A percentile compares a stretch with the other conserved stretches of the same genome.
phyloP scores from a whole-genome alignment of 1,140 invertebrate species.

The Drosophila bocqueti region DNA sequence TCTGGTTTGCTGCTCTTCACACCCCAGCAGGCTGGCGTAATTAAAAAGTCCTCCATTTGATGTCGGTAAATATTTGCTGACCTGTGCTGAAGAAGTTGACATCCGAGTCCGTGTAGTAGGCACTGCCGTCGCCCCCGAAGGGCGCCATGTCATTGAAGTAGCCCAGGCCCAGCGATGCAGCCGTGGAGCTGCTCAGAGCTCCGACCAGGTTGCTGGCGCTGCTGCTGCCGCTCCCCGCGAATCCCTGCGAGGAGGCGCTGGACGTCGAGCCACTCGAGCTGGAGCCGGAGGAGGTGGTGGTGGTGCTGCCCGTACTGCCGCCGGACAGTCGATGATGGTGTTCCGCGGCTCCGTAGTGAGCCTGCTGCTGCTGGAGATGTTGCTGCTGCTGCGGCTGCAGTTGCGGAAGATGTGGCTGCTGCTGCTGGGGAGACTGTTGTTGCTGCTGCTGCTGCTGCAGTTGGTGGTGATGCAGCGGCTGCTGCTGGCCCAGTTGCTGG shows the following conservation, averaged over 20 bases:
- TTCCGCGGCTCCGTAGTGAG: slow-evolving; percentile 29
- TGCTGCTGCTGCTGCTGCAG: slow-evolving; percentile 42
- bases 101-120: slow-evolving; percentile 81
- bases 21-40: slow-evolving; percentile 64
- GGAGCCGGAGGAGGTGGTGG: slow-evolving; percentile 75
- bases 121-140: slow-evolving; percentile 68
- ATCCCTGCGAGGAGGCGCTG: slow-evolving; percentile 62
- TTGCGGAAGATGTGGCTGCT: slow-evolving; percentile 44
- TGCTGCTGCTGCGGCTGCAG: slow-evolving; percentile 46
- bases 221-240: slow-evolving; percentile 23
- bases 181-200: slow-evolving; percentile 69
- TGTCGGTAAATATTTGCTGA: slow-evolving; percentile 77
- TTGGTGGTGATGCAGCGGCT: slow-evolving; percentile 45
- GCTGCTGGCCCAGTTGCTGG: slow-evolving; percentile 48
- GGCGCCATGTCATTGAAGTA: slow-evolving; percentile 80
- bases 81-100: slow-evolving; percentile 81
- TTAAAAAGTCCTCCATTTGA: slow-evolving; percentile 73
- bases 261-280: slow-evolving; percentile 66
- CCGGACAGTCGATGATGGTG: slow-evolving; percentile 75
- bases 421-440: slow-evolving; percentile 28
- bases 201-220: slow-evolving; percentile 53
- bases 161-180: slow-evolving; percentile 74
- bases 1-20: slow-evolving; percentile 58
- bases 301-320: slow-evolving; percentile 78
- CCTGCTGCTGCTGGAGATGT: slow-evolving; percentile 50